Evolutionary conservation across 2,113 vertebrate genomes (phyloP).

Genomic region (Megaceryle maxima): DNA sequence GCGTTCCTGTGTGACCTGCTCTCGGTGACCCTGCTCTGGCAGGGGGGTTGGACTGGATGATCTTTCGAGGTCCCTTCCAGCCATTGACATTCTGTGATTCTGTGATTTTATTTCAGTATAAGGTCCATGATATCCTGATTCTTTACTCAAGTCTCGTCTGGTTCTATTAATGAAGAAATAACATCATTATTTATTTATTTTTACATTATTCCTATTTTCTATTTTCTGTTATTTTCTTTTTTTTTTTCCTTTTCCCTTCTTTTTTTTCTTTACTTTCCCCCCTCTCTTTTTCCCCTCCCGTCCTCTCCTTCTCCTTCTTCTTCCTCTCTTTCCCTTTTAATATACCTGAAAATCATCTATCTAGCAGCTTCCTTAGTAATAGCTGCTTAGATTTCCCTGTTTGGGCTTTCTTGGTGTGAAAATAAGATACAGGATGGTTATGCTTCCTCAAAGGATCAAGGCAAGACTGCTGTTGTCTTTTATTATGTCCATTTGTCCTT

Average conservation of each 20-base stretch:
- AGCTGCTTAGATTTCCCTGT: background rate
- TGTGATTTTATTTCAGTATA: background rate
- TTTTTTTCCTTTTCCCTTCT: background rate
- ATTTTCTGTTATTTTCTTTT: too few species aligned
- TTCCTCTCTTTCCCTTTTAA: background rate
- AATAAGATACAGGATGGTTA: background rate
- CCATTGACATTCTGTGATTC: too few species aligned
- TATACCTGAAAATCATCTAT: background rate
- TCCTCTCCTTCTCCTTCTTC: too few species aligned
- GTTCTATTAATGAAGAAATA: background rate
- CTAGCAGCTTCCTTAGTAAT: background rate
- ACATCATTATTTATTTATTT: too few species aligned
- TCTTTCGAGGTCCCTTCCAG: too few species aligned
- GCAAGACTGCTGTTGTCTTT: background rate
- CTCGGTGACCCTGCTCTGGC: too few species aligned
- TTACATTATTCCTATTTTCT: background rate
- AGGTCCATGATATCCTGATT: background rate
- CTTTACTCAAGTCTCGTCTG: background rate
- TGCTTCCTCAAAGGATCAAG: background rate
- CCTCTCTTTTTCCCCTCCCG: rapidly evolving
- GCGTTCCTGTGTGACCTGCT: too few species aligned
- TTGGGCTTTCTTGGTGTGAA: background rate
- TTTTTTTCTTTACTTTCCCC: too few species aligned
- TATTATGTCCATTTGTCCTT: background rate
- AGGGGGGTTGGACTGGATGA: too few species aligned